Percentiles rank a stretch among this genome's conserved stretches.
phyloP scores from a whole-genome alignment of 2,113 vertebrate species.

The Paramormyrops kingsleyae region DNA sequence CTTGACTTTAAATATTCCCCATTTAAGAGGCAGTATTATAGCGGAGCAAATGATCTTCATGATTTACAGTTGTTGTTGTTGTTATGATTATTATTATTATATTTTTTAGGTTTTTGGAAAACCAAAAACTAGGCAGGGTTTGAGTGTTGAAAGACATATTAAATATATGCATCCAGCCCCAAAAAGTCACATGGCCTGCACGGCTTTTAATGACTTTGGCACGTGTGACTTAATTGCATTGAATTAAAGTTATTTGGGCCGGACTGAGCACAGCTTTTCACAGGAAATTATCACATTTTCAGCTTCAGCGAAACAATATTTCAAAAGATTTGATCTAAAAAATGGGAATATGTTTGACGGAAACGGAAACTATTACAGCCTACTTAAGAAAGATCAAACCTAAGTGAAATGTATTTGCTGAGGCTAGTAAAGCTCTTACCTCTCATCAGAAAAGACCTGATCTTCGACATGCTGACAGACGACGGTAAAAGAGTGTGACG shows the following conservation, averaged over 20 bases:
- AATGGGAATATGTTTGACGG: background rate
- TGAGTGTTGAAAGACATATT: background rate
- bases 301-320: conserved; percentile 60
- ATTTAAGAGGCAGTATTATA: background rate
- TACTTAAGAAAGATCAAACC: background rate
- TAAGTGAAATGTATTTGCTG: background rate
- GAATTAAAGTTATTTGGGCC: background rate
- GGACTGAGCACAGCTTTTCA: background rate
- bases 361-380: background rate
- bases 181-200: background rate
- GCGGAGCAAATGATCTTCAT: background rate
- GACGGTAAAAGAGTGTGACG: background rate
- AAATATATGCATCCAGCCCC: background rate
- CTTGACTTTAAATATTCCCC: background rate
- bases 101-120: background rate
- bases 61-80: background rate
- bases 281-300: conserved; percentile 83
- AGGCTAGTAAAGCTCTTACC: background rate
- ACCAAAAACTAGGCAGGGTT: background rate
- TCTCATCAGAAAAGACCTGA: background rate
- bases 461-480: background rate
- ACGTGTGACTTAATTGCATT: background rate
- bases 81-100: too few relatives aligned
- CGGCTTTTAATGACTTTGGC: background rate
- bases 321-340: conserved; percentile 40